Conservation (phyloP, 2,113 vertebrate genomes). For the Hypomesus transpacificus region DNA sequence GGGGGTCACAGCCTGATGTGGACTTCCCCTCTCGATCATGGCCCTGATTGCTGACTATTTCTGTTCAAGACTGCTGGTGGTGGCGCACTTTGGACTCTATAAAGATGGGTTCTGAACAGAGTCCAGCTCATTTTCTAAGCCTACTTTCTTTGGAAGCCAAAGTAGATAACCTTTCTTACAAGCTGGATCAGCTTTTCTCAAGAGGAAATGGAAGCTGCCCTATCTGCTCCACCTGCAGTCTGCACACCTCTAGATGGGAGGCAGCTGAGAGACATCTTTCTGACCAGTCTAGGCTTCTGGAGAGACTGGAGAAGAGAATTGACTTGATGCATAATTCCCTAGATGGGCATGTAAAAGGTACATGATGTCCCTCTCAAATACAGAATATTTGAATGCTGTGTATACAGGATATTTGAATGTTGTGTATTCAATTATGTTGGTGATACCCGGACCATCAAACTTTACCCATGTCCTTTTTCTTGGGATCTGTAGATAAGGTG, state of each 20-base stretch:
- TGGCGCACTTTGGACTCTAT: neutral
- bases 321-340: conserved; percentile 31
- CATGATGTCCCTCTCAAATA: neutral
- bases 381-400: neutral
- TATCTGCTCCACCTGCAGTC: conserved; percentile 35
- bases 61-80: neutral
- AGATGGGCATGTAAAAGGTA: conserved; percentile 21
- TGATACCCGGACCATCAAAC: neutral
- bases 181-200: conserved; percentile 40
- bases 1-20: too few relatives aligned
- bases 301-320: conserved; percentile 41
- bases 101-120: conserved; percentile 24
- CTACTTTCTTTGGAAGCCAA: conserved; percentile 36
- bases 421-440: neutral
- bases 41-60: neutral
- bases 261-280: conserved; percentile 26
- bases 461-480: too few relatives aligned
- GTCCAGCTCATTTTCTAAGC: neutral
- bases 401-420: neutral
- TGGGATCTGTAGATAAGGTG: too few relatives aligned
- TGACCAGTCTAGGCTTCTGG: conserved; percentile 38
- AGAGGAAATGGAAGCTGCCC: conserved; percentile 17
- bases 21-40: too few relatives aligned
- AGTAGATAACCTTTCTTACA: conserved; percentile 40
- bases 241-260: conserved; percentile 34